phyloP scores from a whole-genome alignment of 2,888 invertebrate species.

The Clanis bilineata region DNA sequence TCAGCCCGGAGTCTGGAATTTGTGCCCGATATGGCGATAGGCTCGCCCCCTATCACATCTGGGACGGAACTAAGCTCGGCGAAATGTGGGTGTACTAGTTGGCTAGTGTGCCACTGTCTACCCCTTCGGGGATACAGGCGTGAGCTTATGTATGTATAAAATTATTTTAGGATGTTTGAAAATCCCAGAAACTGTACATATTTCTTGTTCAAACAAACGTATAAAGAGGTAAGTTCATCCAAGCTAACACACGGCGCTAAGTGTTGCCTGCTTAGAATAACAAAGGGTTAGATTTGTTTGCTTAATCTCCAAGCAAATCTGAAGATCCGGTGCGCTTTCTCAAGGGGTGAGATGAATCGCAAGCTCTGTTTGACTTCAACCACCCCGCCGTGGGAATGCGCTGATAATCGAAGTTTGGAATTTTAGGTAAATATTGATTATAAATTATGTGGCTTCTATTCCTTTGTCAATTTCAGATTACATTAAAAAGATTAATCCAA shows the following conservation, averaged over 20 bases:
- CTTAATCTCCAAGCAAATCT: slow-evolving; percentile 39
- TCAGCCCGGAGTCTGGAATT: too few relatives aligned
- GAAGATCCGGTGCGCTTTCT: slow-evolving; percentile 12
- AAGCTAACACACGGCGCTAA: slow-evolving; percentile 4
- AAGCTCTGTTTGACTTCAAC: slow-evolving; percentile 28
- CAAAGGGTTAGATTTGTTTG: slow-evolving; percentile 42
- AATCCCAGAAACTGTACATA: background rate
- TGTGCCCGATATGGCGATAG: too few relatives aligned
- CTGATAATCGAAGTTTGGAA: slow-evolving; percentile 29
- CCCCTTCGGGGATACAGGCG: too few relatives aligned
- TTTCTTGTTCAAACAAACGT: background rate
- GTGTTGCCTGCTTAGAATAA: slow-evolving; percentile 39
- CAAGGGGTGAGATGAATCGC: slow-evolving; percentile 13
- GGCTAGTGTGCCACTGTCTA: too few relatives aligned
- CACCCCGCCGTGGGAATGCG: slow-evolving; percentile 24
- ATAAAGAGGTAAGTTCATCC: background rate
- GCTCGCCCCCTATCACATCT: too few relatives aligned
- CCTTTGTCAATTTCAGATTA: too few relatives aligned
- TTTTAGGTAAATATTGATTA: slow-evolving; percentile 4
- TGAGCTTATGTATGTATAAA: background rate
- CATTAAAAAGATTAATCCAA: too few relatives aligned
- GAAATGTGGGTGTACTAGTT: too few relatives aligned
- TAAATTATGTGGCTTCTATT: too few relatives aligned
- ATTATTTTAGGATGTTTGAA: background rate
- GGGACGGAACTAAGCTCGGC: too few relatives aligned